Conservation (phyloP, 2,113 vertebrate genomes). For the Sphaerodactylus townsendi region DNA sequence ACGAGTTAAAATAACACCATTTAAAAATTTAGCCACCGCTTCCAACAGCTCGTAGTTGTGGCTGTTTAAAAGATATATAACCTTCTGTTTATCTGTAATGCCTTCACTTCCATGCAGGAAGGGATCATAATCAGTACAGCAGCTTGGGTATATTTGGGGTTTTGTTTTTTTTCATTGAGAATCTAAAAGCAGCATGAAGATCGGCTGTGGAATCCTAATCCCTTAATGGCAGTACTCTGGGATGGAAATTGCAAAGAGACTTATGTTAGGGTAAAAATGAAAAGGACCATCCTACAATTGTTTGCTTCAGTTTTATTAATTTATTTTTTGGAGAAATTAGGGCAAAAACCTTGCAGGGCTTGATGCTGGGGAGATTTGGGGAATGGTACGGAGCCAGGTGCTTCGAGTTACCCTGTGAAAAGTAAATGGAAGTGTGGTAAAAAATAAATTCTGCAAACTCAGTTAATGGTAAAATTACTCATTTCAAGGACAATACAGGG, state of each 20-base stretch:
- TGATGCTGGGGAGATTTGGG: background rate
- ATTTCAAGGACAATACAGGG: background rate
- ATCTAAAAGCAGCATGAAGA: slow-evolving; percentile 51
- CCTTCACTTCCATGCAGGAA: too few relatives aligned
- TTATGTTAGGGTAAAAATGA: too few relatives aligned
- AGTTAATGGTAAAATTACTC: background rate
- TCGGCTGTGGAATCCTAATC: slow-evolving; percentile 16
- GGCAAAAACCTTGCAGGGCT: background rate
- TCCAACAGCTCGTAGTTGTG: too few relatives aligned
- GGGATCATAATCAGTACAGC: too few relatives aligned
- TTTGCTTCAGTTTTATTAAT: slow-evolving; percentile 27
- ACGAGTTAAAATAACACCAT: too few relatives aligned
- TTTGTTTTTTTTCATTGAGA: too few relatives aligned
- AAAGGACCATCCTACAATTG: background rate
- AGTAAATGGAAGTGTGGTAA: background rate
- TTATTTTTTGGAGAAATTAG: slow-evolving; percentile 36
- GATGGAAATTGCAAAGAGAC: slow-evolving; percentile 55
- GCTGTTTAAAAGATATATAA: too few relatives aligned
- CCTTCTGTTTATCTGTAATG: too few relatives aligned
- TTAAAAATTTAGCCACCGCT: too few relatives aligned
- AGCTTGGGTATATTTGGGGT: too few relatives aligned
- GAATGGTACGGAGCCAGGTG: background rate
- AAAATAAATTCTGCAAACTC: background rate
- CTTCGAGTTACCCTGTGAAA: background rate
- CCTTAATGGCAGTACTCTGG: slow-evolving; percentile 41